These are phyloP conservation scores for Campylomormyrus numenius DNA, from an alignment of 2,113 vertebrate species.

Conservation along the genomic window DNA sequence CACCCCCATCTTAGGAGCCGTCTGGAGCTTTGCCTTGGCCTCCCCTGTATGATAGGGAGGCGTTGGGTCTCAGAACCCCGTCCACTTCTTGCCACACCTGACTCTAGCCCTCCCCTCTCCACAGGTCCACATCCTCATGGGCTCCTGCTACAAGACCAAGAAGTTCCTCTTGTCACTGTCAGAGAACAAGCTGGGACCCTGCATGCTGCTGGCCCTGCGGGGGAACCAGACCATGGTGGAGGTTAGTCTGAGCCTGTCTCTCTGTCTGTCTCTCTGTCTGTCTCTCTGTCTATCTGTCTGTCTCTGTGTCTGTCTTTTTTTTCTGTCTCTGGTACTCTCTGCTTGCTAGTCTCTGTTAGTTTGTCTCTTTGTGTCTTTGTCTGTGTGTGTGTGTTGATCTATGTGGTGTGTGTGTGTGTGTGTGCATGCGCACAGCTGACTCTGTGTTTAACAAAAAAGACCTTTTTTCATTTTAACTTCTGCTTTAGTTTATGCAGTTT, in stretches of 20 bases:
- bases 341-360: background rate
- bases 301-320: background rate
- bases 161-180: conserved; percentile 96
- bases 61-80: background rate
- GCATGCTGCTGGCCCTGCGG: conserved; percentile 92
- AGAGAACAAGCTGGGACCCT: conserved; percentile 95
- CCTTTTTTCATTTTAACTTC: background rate
- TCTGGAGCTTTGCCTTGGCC: background rate
- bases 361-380: background rate
- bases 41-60: background rate
- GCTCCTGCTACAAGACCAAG: conserved; percentile 98
- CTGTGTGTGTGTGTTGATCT: no score
- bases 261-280: background rate
- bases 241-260: conserved; percentile 52
- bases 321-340: background rate
- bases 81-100: background rate
- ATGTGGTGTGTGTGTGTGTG: background rate
- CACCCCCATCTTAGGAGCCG: background rate
- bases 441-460: background rate
- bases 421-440: conserved; percentile 21
- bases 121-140: conserved; percentile 98
- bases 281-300: background rate
- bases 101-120: background rate
- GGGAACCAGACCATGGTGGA: conserved; percentile 99
- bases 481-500: background rate